Conservation (phyloP, 2,888 invertebrate species). For the Dimorphilus gyrociliatus region DNA sequence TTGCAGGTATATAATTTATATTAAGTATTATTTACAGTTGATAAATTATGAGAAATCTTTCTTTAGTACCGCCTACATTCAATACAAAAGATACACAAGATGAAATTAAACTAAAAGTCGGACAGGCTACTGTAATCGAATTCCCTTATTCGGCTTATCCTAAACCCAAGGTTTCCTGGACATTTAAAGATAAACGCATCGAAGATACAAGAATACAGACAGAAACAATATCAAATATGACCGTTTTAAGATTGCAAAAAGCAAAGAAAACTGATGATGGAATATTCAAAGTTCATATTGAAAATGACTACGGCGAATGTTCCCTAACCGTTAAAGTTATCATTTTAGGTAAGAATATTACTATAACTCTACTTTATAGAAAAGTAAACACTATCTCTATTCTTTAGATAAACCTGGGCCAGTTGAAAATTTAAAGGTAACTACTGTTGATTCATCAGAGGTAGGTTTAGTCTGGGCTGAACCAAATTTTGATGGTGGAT, state of each 20-base stretch:
- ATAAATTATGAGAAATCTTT: too few relatives aligned
- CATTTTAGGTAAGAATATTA: constrained; percentile 41
- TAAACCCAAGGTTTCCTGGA: constrained; percentile 15
- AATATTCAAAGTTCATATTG: constrained; percentile 12
- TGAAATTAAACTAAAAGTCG: constrained; percentile 11
- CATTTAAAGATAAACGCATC: constrained; percentile 6
- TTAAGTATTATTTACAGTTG: too few relatives aligned
- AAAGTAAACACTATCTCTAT: neutral
- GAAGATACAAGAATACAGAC: constrained; percentile 7
- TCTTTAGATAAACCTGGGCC: constrained; percentile 14
- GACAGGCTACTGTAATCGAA: constrained; percentile 12
- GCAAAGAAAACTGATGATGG: constrained; percentile 11
- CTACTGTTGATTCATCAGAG: constrained; percentile 8
- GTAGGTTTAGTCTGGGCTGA: constrained; percentile 9
- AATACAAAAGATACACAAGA: constrained; percentile 8
- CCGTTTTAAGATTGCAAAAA: constrained; percentile 13
- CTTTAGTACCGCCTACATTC: constrained; percentile 10
- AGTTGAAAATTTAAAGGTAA: constrained; percentile 12
- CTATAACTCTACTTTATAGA: neutral
- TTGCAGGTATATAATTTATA: constrained; percentile 60
- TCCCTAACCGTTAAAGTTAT: constrained; percentile 12
- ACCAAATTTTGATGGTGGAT: constrained; percentile 13
- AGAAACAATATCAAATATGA: constrained; percentile 13
- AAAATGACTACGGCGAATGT: constrained; percentile 12
- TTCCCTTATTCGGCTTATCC: constrained; percentile 12